Conservation (phyloP, 2,797 vertebrate species). For the Gymnopithys bicolor region DNA sequence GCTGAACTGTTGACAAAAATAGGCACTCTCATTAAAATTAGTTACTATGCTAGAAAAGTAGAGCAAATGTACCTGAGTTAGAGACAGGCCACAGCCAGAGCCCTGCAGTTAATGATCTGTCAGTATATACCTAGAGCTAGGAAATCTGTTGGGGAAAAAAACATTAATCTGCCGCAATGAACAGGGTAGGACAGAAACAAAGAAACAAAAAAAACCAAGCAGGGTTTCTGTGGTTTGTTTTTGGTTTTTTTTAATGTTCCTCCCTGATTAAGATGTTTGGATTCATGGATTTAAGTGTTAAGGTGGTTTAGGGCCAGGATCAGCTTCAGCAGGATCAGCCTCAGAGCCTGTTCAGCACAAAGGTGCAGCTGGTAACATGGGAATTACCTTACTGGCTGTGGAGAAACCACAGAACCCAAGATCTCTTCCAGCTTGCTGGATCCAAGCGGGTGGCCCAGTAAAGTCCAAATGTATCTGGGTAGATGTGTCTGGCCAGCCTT, state of each 20-base stretch:
- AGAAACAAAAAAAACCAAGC: background rate
- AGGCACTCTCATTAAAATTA: slow-evolving; percentile 51
- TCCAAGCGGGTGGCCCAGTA: background rate
- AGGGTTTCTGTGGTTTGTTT: background rate
- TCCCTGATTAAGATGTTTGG: background rate
- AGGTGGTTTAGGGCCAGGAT: background rate
- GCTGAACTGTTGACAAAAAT: slow-evolving; percentile 49
- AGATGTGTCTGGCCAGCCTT: background rate
- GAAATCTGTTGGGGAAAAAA: background rate
- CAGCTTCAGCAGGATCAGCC: background rate
- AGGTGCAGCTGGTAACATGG: background rate
- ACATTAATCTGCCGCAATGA: background rate
- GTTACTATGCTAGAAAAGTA: slow-evolving; percentile 58
- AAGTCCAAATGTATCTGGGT: background rate
- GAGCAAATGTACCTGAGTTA: slow-evolving; percentile 48
- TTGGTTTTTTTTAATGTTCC: background rate
- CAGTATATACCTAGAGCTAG: background rate
- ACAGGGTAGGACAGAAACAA: background rate
- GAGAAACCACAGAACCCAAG: background rate
- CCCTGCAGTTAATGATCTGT: background rate
- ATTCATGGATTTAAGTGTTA: background rate
- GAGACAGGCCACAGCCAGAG: background rate
- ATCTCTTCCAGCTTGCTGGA: background rate
- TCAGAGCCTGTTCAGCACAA: background rate
- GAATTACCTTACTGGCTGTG: background rate